Evolutionary conservation across 2,797 vertebrate species (phyloP).

Genomic region (Serranus cabrilla): DNA sequence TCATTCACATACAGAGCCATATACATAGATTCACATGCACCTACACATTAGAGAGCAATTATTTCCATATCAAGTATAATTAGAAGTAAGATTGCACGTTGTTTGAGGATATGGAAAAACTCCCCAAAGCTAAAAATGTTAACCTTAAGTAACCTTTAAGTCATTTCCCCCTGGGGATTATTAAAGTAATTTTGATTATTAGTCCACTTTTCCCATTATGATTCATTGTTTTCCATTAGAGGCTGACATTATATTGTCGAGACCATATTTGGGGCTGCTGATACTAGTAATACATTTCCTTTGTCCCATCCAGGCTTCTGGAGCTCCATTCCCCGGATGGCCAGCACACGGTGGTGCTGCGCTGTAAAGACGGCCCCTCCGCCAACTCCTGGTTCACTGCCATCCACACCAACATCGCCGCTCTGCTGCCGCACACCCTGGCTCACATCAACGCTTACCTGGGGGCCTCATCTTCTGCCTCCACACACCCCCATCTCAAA

Average conservation of each 20-base stretch:
- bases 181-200: too few relatives aligned
- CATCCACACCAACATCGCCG: slow-evolving; percentile 94
- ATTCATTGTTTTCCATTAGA: neutral
- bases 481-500: slow-evolving; percentile 90
- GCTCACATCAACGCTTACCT: slow-evolving; percentile 93
- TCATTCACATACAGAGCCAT: too few relatives aligned
- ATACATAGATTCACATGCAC: too few relatives aligned
- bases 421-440: slow-evolving; percentile 94
- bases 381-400: slow-evolving; percentile 96
- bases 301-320: slow-evolving; percentile 86
- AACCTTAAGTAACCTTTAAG: too few relatives aligned
- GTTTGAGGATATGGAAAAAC: too few relatives aligned
- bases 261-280: neutral
- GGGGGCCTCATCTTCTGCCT: slow-evolving; percentile 80
- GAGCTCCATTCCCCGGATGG: slow-evolving; percentile 97
- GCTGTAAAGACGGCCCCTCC: slow-evolving; percentile 92
- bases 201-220: neutral
- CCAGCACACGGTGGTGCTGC: slow-evolving; percentile 93
- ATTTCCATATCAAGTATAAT: too few relatives aligned
- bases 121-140: too few relatives aligned
- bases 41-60: too few relatives aligned
- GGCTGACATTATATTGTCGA: neutral
- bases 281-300: neutral
- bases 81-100: too few relatives aligned
- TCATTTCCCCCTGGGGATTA: too few relatives aligned